Percentiles rank a stretch among this genome's conserved stretches.
These are phyloP conservation scores for Endomychus coccineus DNA, from an alignment of 2,888 invertebrate species.

Conservation along the genomic window DNA sequence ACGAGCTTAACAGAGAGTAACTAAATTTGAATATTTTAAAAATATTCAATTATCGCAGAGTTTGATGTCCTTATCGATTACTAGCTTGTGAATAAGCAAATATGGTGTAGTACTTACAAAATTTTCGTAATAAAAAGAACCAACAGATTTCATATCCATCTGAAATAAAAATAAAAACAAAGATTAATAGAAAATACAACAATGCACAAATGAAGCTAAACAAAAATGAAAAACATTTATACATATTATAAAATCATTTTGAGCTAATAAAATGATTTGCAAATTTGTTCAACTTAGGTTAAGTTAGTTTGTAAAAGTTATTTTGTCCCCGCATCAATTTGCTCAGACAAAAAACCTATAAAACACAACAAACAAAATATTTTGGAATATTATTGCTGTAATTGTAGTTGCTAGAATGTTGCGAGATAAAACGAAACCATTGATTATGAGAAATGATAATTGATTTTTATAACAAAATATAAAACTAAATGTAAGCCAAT, in stretches of 20 bases:
- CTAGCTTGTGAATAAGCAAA: too few species aligned
- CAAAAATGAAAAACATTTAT: slow-evolving; percentile 21
- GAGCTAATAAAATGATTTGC: slow-evolving; percentile 6
- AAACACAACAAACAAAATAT: slow-evolving; percentile 23
- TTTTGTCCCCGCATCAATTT: slow-evolving; percentile 15
- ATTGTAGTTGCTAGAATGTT: slow-evolving; percentile 48
- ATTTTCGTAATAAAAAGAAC: slow-evolving; percentile 93
- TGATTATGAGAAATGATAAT: slow-evolving; percentile 5
- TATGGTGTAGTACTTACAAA: slow-evolving; percentile 76
- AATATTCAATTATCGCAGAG: too few species aligned
- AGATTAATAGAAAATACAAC: slow-evolving; percentile 20
- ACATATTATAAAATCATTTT: slow-evolving; percentile 6
- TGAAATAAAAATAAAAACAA: slow-evolving; percentile 51
- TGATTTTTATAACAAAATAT: neutral
- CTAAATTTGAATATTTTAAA: too few species aligned
- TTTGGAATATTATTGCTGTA: slow-evolving; percentile 33
- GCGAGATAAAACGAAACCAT: slow-evolving; percentile 33
- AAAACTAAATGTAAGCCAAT: slow-evolving; percentile 12
- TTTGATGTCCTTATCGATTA: too few species aligned
- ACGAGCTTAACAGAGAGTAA: too few species aligned
- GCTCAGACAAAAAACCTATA: slow-evolving; percentile 5
- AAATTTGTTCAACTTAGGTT: slow-evolving; percentile 16
- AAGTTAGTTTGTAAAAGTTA: slow-evolving; percentile 19
- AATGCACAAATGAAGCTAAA: slow-evolving; percentile 15
- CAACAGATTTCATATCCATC: slow-evolving; percentile 95